Percentiles rank a stretch among this genome's conserved stretches.
phyloP scores from a whole-genome alignment of 2,113 vertebrate genomes.

The Cromileptes altivelis region DNA sequence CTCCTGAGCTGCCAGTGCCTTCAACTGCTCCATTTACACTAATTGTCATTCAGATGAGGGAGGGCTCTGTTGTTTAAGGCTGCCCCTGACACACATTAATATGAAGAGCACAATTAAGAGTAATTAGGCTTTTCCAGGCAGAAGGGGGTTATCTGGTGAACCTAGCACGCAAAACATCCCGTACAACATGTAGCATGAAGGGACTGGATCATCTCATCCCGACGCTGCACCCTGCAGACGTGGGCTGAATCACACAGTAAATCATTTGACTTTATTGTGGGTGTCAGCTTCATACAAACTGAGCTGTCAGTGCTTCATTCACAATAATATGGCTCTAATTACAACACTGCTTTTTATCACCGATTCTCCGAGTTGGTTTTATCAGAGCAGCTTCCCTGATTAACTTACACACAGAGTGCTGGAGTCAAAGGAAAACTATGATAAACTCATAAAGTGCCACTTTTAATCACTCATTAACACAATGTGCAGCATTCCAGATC shows the following conservation, averaged over 20 bases:
- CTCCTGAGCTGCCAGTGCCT: background rate
- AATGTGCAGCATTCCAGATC: background rate
- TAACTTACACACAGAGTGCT: background rate
- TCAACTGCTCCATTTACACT: conserved; percentile 74
- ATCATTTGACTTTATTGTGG: background rate
- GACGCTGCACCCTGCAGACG: background rate
- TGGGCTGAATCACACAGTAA: background rate
- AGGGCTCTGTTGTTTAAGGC: conserved; percentile 63
- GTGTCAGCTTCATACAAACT: background rate
- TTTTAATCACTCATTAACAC: background rate
- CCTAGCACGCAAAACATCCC: conserved; percentile 1
- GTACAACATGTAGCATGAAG: background rate
- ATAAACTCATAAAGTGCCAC: background rate
- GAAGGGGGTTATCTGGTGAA: conserved; percentile 28
- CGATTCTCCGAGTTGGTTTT: background rate
- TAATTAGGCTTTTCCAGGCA: conserved; percentile 70
- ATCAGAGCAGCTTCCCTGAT: background rate
- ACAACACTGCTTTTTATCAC: background rate
- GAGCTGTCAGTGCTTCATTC: background rate
- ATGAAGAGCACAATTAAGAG: conserved; percentile 77
- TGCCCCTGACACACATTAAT: conserved; percentile 70
- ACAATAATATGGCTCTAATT: background rate
- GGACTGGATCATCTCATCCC: background rate
- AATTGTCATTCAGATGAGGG: conserved; percentile 81
- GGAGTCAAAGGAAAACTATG: background rate